These are phyloP conservation scores for Drosophila watanabei DNA, from an alignment of 1,140 invertebrate species.

Conservation along the genomic window DNA sequence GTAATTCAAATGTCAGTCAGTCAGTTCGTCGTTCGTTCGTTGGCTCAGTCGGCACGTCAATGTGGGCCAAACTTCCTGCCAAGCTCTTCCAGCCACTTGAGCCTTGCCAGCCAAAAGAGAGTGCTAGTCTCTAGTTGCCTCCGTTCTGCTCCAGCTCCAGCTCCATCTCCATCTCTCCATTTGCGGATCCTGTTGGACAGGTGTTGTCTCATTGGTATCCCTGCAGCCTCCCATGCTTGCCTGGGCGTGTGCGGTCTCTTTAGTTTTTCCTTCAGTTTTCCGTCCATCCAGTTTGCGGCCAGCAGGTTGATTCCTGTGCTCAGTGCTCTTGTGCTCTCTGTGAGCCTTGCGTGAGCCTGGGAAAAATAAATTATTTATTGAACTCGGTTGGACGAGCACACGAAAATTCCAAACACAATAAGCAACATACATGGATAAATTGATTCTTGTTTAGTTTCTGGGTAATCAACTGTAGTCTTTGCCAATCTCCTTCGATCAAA, in stretches of 20 bases:
- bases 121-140: constrained; percentile 5
- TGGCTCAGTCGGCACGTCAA: constrained; percentile 57
- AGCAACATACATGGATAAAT: constrained; percentile 47
- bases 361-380: constrained; percentile 62
- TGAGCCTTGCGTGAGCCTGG: constrained; percentile 44
- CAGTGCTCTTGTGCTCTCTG: neutral
- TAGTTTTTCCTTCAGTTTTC: constrained; percentile 31
- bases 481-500: constrained; percentile 36
- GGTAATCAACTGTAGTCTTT: constrained; percentile 55
- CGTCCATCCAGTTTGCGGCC: constrained; percentile 39
- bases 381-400: constrained; percentile 49
- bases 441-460: constrained; percentile 46
- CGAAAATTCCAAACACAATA: constrained; percentile 54
- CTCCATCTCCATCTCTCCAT: neutral
- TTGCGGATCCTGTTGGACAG: constrained; percentile 48
- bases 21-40: constrained; percentile 24
- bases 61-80: constrained; percentile 67
- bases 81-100: constrained; percentile 51
- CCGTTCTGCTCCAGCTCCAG: neutral
- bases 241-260: constrained; percentile 42
- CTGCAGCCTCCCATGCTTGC: constrained; percentile 17
- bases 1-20: constrained; percentile 77
- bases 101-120: constrained; percentile 28
- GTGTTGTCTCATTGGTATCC: constrained; percentile 68
- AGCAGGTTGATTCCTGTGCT: constrained; percentile 24